These are phyloP conservation scores for Polymixis lichenea DNA, from an alignment of 2,888 invertebrate genomes.

Conservation along the genomic window DNA sequence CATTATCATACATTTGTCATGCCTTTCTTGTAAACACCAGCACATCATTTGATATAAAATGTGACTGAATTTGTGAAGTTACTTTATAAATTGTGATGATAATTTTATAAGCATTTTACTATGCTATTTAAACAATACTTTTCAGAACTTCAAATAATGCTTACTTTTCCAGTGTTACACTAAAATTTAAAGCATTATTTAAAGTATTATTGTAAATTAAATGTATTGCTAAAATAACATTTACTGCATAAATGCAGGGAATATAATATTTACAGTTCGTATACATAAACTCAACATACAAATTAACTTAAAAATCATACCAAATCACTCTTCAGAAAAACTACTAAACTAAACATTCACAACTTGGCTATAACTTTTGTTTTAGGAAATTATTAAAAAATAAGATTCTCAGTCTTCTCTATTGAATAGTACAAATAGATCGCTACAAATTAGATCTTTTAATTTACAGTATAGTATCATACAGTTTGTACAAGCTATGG, in stretches of 20 bases:
- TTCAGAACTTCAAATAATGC: slow-evolving; percentile 67
- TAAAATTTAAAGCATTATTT: slow-evolving; percentile 69
- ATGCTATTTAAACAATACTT: slow-evolving; percentile 74
- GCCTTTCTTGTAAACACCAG: slow-evolving; percentile 32
- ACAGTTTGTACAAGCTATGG: slow-evolving; percentile 83
- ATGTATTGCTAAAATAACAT: slow-evolving; percentile 70
- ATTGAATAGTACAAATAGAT: slow-evolving; percentile 85
- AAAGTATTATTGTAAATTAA: slow-evolving; percentile 46
- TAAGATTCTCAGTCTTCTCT: slow-evolving; percentile 88
- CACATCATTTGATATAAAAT: slow-evolving; percentile 56
- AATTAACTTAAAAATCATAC: slow-evolving; percentile 68
- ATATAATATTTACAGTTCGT: slow-evolving; percentile 75
- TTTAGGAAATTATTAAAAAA: slow-evolving; percentile 82
- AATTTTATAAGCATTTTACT: slow-evolving; percentile 68
- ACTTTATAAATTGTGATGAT: slow-evolving; percentile 68
- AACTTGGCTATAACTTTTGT: slow-evolving; percentile 73
- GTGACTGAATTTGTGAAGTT: slow-evolving; percentile 70
- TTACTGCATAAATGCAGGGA: slow-evolving; percentile 69
- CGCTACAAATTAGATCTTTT: slow-evolving; percentile 81
- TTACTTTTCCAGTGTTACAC: slow-evolving; percentile 67
- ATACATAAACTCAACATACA: slow-evolving; percentile 72
- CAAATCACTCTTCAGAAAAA: slow-evolving; percentile 62
- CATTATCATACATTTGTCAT: slow-evolving; percentile 48
- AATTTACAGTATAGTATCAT: slow-evolving; percentile 81
- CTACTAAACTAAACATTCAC: slow-evolving; percentile 70